Evolutionary conservation across 2,888 invertebrate genomes (phyloP).

Genomic region (Hedya salicella): DNA sequence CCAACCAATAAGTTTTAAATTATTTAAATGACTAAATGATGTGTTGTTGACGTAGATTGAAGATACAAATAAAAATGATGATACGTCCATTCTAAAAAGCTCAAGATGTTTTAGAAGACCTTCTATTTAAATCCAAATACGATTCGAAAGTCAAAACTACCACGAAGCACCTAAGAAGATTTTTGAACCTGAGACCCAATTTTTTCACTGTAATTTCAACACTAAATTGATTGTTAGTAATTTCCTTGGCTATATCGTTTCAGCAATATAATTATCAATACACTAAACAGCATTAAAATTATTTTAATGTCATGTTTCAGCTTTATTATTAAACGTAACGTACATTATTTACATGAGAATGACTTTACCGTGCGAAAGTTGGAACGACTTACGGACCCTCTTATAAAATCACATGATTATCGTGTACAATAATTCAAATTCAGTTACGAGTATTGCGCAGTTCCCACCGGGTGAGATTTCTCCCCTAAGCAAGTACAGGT

Average conservation of each 20-base stretch:
- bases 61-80: no score
- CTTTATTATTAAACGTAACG: slow-evolving; percentile 28
- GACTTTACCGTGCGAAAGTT: slow-evolving; percentile 75
- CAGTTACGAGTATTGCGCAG: slow-evolving; percentile 68
- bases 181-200: no score
- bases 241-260: neutral
- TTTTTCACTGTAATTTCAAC: neutral
- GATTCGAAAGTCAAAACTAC: no score
- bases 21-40: no score
- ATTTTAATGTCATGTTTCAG: slow-evolving; percentile 3
- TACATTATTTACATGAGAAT: slow-evolving; percentile 65
- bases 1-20: no score
- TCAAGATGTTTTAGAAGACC: no score
- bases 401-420: slow-evolving; percentile 67
- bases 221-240: neutral
- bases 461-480: slow-evolving; percentile 81
- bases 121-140: no score
- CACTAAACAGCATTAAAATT: slow-evolving; percentile 5
- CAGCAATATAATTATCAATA: neutral
- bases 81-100: no score
- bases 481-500: slow-evolving; percentile 78
- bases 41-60: no score
- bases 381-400: slow-evolving; percentile 65
- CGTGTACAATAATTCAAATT: slow-evolving; percentile 74
- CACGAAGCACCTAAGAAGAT: no score